phyloP scores from a whole-genome alignment of 1,140 invertebrate genomes.

The Bombyx mori region DNA sequence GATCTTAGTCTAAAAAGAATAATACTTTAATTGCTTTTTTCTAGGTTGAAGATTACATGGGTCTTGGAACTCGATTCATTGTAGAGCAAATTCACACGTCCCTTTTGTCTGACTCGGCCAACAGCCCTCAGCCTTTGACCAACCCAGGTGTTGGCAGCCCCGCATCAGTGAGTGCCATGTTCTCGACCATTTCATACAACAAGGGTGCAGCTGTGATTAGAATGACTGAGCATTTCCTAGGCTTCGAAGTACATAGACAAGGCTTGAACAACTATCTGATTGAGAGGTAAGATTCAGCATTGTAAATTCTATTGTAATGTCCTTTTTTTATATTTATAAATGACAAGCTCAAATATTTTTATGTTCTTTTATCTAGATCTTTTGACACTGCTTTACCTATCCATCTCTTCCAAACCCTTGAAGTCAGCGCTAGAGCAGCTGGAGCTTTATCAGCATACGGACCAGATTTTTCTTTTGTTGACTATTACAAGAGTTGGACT shows the following conservation, averaged over 20 bases:
- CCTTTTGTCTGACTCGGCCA: conserved; percentile 76
- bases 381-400: conserved; percentile 73
- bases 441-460: conserved; percentile 41
- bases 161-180: conserved; percentile 69
- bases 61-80: conserved; percentile 73
- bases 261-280: conserved; percentile 73
- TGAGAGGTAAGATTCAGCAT: conserved; percentile 51
- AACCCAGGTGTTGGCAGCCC: conserved; percentile 64
- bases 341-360: conserved; percentile 1
- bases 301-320: not conserved
- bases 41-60: conserved; percentile 67
- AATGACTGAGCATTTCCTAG: conserved; percentile 84
- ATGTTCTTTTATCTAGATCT: conserved; percentile 21
- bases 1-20: not conserved
- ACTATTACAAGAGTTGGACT: conserved; percentile 69
- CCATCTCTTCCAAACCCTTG: conserved; percentile 77
- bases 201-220: conserved; percentile 80
- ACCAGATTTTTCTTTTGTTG: conserved; percentile 40
- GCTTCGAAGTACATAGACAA: conserved; percentile 72
- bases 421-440: conserved; percentile 54
- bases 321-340: not conserved
- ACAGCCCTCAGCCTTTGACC: conserved; percentile 75
- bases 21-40: conserved; percentile 8
- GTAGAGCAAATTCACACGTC: conserved; percentile 76
- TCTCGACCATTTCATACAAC: conserved; percentile 74